Base-by-base conservation (phyloP, 2,888 invertebrate genomes). In the Cheilosia scutellata region DNA sequence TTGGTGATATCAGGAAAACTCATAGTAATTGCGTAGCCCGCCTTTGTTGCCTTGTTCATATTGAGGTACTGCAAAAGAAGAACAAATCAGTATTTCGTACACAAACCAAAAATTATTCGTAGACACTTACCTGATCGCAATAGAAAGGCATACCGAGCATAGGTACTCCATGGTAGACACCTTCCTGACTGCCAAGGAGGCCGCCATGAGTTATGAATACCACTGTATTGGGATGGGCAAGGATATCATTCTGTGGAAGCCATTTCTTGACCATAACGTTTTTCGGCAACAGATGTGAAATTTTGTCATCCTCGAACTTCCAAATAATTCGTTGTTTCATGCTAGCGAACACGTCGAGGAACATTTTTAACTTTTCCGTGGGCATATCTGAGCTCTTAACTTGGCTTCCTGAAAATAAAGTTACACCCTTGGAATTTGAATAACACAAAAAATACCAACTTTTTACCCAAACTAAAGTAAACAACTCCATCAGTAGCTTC, bases 161-260 rank as follows among this genome's bases (percentile, higher is more conserved):
- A 5, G 93, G 93, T 1, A 93, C 92, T 2, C 90, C 92, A 83
- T 92, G 89, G 68, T 92, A 89, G 0, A 93, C 90, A 11, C 92
- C 92, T 79, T 93, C 93, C 86, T 93, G 93, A 0, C 91, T 92
- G 74, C 93, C 92, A 47, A 93, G 90, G 0, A 92, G 88, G 0
- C 92, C 92, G 6, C 93, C 93, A 74, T 93, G 93, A 0, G 93
- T 92, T 27, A 93, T 93, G 80, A 93, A 93, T 0, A 92, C 89
- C 79, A 92, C 92, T 0, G 93, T 88, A 83, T 93, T 92, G 0
- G 89, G 91, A 89, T 93, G 93, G 4, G 92, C 93, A 89, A 92
- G 79, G 16, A 94, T 92, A 87, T 93, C 94, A 55, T 91, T 91
- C 88, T 94, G 94, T 0, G 94, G 94, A 74, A 94, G 87, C 94